Conservation (phyloP, 2,113 vertebrate species). For the Equus przewalskii region DNA sequence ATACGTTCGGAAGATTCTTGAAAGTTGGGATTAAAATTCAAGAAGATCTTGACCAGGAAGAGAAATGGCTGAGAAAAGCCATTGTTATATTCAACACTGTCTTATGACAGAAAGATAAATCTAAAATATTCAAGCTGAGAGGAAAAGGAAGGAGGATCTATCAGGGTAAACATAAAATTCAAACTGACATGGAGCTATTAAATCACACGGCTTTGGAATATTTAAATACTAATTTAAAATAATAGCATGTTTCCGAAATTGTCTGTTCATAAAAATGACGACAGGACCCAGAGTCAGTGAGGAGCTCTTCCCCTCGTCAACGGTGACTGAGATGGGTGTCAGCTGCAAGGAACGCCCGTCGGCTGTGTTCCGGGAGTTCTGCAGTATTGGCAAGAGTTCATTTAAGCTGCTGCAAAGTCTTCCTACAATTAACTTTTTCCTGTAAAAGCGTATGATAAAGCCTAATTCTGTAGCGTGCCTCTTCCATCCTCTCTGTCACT, state of each 20-base stretch:
- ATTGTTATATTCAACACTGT: neutral
- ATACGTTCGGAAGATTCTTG: neutral
- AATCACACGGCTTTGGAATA: neutral
- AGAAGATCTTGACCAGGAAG: neutral
- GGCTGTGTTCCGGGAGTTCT: neutral
- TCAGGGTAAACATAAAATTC: neutral
- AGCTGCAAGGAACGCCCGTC: accelerated
- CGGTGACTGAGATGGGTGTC: accelerated
- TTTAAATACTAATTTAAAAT: neutral
- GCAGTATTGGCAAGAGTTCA: accelerated
- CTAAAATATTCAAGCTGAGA: neutral
- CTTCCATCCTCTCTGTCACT: neutral
- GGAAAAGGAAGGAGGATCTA: neutral
- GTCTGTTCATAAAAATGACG: neutral
- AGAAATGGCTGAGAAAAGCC: neutral
- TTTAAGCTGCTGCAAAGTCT: neutral
- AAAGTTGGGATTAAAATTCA: neutral
- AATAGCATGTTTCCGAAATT: neutral
- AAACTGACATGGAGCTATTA: neutral
- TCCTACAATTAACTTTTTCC: neutral
- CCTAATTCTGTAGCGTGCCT: neutral
- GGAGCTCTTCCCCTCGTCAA: neutral
- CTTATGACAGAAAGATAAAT: neutral
- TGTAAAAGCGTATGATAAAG: neutral
- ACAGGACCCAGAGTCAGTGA: neutral